Evolutionary conservation across 2,888 invertebrate species (phyloP).

Genomic region (Ochlodes sylvanus): DNA sequence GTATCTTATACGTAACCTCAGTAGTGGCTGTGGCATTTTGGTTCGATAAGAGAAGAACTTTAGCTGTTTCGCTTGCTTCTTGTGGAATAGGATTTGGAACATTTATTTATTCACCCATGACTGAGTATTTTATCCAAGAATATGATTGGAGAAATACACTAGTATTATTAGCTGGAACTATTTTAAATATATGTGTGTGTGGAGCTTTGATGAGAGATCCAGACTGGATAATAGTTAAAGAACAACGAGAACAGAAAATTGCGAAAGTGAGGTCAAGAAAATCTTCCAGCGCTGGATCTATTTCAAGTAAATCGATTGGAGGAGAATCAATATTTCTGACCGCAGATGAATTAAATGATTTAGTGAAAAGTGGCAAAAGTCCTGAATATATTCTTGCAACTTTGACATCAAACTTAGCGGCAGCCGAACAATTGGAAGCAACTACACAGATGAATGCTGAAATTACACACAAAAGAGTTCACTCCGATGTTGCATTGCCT

Average conservation of each 20-base stretch:
- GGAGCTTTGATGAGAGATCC: conserved; percentile 95
- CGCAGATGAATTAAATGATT: conserved; percentile 86
- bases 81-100: conserved; percentile 96
- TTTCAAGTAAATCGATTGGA: conserved; percentile 77
- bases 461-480: conserved; percentile 67
- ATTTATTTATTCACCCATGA: conserved; percentile 93
- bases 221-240: conserved; percentile 90
- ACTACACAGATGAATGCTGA: conserved; percentile 77
- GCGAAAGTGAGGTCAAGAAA: conserved; percentile 70
- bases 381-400: conserved; percentile 87
- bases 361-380: conserved; percentile 88
- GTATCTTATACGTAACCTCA: conserved; percentile 93
- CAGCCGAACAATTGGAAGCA: conserved; percentile 73
- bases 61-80: conserved; percentile 94
- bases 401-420: conserved; percentile 83
- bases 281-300: conserved; percentile 79
- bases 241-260: conserved; percentile 79
- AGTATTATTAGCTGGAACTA: conserved; percentile 90
- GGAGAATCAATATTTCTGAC: conserved; percentile 82
- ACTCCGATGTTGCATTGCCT: conserved; percentile 91
- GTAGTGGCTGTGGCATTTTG: conserved; percentile 96
- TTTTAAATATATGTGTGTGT: conserved; percentile 94
- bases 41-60: conserved; percentile 94
- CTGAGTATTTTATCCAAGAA: conserved; percentile 88
- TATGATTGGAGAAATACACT: conserved; percentile 94